Conservation (phyloP, 64 coral and sea anemone species). For the Exaiptasia diaphana region DNA sequence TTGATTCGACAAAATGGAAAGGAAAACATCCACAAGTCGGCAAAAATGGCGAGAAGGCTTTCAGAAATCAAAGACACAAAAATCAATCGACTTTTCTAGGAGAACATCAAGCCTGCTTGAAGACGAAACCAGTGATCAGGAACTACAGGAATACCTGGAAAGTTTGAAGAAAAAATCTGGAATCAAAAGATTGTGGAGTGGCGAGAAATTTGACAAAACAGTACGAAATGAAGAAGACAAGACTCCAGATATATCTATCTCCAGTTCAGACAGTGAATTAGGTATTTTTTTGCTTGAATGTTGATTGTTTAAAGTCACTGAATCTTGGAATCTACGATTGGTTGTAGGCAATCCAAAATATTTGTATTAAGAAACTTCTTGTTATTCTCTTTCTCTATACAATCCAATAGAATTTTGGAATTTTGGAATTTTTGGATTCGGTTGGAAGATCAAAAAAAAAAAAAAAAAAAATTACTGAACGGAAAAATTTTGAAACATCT, state of each 20-base stretch:
- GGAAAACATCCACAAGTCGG: background rate
- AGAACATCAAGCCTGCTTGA: slow-evolving; percentile 56
- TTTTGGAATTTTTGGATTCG: too few species aligned
- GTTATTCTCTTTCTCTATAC: too few species aligned
- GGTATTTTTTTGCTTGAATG: background rate
- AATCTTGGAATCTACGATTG: background rate
- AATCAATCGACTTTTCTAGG: slow-evolving; percentile 14
- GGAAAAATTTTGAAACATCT: too few species aligned
- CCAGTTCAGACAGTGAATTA: slow-evolving; percentile 39
- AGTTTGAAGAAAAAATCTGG: slow-evolving; percentile 79
- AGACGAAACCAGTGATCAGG: slow-evolving; percentile 68
- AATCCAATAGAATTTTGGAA: too few species aligned
- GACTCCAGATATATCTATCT: slow-evolving; percentile 79
- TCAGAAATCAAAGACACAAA: slow-evolving; percentile 68
- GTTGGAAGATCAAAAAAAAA: too few species aligned
- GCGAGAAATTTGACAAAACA: slow-evolving; percentile 46
- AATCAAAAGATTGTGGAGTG: slow-evolving; percentile 54
- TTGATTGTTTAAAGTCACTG: background rate
- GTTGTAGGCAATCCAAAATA: too few species aligned
- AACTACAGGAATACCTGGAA: slow-evolving; percentile 66
- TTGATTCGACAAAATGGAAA: too few species aligned
- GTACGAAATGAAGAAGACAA: slow-evolving; percentile 67
- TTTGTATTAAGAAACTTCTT: too few species aligned
- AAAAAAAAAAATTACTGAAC: too few species aligned
- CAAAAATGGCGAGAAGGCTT: slow-evolving; percentile 61